Evolutionary conservation across 1,140 invertebrate genomes (phyloP).

Genomic region (Ridgeia piscesae): DNA sequence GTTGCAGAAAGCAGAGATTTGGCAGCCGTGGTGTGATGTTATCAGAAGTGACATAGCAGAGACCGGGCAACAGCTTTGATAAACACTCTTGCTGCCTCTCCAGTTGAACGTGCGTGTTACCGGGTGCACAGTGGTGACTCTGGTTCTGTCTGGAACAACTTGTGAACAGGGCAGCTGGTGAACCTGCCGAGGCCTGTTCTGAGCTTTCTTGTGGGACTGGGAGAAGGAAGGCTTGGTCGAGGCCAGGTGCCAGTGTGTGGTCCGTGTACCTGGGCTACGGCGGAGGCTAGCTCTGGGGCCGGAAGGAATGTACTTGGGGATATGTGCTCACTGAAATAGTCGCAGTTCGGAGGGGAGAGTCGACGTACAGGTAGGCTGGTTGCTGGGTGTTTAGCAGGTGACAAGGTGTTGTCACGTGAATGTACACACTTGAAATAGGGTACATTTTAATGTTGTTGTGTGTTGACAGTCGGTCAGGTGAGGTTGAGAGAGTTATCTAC

Average conservation of each 20-base stretch:
- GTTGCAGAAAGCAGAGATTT: not conserved
- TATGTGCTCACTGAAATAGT: not conserved
- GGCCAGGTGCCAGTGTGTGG: not conserved
- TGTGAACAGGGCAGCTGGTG: not conserved
- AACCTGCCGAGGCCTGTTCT: not conserved
- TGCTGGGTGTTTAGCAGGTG: not conserved
- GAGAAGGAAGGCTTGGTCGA: not conserved
- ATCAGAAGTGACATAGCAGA: not conserved
- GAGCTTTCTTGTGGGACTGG: not conserved
- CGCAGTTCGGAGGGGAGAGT: not conserved
- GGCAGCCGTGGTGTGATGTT: not conserved
- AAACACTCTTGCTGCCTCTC: not conserved
- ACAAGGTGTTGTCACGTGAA: not conserved
- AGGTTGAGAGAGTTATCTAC: too few relatives aligned
- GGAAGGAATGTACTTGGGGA: not conserved
- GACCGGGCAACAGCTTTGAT: not conserved
- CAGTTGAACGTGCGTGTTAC: not conserved
- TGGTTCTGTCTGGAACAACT: not conserved
- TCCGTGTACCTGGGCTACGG: not conserved
- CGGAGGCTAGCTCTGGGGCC: not conserved
- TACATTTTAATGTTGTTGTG: too few relatives aligned
- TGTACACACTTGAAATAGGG: not conserved
- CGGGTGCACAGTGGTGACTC: not conserved
- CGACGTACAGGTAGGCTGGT: not conserved
- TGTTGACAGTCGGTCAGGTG: too few relatives aligned